Percentiles rank a stretch among this genome's conserved stretches.
Conservation (phyloP, 2,888 invertebrate species). For the Atrina japonica region DNA sequence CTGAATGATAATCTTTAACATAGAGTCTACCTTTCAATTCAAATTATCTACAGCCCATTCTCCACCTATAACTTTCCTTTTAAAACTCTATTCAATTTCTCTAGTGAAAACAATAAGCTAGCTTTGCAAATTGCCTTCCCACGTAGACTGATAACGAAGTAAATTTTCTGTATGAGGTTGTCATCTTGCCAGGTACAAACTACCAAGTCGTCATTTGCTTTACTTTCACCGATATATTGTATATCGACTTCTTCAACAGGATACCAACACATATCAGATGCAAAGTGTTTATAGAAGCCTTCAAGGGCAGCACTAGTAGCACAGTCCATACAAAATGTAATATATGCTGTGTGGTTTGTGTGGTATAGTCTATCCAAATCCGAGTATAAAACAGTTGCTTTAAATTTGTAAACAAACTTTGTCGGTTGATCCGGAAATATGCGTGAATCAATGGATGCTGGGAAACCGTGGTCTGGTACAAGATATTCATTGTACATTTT, state of each 20-base stretch:
- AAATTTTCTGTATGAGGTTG: constrained; percentile 1
- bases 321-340: constrained; percentile 13
- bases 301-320: constrained; percentile 2
- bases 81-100: neutral
- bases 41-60: too few species aligned
- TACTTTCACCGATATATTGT: constrained; percentile 7
- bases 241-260: constrained; percentile 13
- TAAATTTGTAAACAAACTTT: neutral
- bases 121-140: constrained; percentile 2
- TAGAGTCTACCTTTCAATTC: too few species aligned
- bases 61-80: neutral
- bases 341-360: constrained; percentile 5
- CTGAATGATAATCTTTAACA: too few species aligned
- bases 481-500: neutral
- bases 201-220: constrained; percentile 7
- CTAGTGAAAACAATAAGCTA: neutral
- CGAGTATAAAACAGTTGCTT: neutral
- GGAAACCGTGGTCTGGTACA: too few species aligned
- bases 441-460: too few species aligned
- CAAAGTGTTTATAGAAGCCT: constrained; percentile 5
- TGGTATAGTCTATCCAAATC: constrained; percentile 4
- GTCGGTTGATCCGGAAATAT: too few species aligned
- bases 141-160: constrained; percentile 6
- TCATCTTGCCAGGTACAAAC: constrained; percentile 14
- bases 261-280: constrained; percentile 16